Conservation (phyloP, 2,888 invertebrate genomes). For the Lepetodrilus schrolli region DNA sequence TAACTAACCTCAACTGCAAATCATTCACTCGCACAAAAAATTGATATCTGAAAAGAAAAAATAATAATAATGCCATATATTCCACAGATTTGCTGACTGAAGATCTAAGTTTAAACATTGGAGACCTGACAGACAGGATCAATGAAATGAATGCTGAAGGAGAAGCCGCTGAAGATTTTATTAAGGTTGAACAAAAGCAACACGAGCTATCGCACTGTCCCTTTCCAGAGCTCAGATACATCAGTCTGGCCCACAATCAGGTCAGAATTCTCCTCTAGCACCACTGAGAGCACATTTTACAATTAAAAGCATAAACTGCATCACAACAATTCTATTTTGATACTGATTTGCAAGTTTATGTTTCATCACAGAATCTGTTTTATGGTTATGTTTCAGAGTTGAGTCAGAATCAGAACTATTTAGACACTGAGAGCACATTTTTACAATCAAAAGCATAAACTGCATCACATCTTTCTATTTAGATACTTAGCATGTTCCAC, state of each 20-base stretch:
- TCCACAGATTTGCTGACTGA: conserved; percentile 44
- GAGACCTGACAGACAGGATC: conserved; percentile 54
- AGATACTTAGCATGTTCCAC: not conserved
- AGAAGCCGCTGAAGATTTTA: conserved; percentile 37
- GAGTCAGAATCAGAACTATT: no score
- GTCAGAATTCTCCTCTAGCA: conserved; percentile 72
- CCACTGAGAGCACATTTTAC: conserved; percentile 69
- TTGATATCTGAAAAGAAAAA: no score
- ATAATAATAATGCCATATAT: no score
- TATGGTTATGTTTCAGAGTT: no score
- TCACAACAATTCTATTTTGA: no score
- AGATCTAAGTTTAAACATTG: conserved; percentile 40
- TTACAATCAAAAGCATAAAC: not conserved
- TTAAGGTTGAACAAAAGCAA: conserved; percentile 29
- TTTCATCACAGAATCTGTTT: no score
- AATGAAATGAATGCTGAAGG: conserved; percentile 50
- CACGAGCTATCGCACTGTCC: conserved; percentile 56
- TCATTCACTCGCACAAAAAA: no score
- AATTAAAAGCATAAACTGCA: no score
- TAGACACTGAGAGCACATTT: no score
- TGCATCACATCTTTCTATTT: not conserved
- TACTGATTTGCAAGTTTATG: no score
- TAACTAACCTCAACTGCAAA: no score
- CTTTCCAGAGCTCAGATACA: conserved; percentile 70
- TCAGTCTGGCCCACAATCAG: conserved; percentile 70